Evolutionary conservation across 2,113 vertebrate species (phyloP).

Genomic region (Halichoeres trimaculatus): DNA sequence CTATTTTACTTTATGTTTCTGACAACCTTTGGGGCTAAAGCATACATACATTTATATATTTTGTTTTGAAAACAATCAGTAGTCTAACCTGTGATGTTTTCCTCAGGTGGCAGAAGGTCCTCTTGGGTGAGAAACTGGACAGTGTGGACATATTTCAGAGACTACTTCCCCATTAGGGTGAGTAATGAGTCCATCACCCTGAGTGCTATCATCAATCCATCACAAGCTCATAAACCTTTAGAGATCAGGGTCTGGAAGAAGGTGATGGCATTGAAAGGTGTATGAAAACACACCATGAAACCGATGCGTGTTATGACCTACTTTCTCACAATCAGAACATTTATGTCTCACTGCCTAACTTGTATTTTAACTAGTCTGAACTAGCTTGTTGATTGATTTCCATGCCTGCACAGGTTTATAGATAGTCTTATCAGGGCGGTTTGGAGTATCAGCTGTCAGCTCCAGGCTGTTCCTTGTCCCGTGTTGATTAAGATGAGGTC

Average conservation of each 20-base stretch:
- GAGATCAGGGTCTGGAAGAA: not conserved
- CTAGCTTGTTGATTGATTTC: conserved; percentile 20
- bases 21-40: too few species aligned
- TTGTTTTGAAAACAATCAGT: too few species aligned
- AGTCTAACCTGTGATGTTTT: not conserved
- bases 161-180: conserved; percentile 96
- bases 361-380: not conserved
- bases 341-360: not conserved
- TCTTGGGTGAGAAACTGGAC: conserved; percentile 96
- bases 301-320: not conserved
- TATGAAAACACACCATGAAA: not conserved
- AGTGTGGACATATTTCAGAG: conserved; percentile 95
- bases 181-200: conserved; percentile 1
- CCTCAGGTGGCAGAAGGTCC: conserved; percentile 92
- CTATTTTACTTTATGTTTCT: too few species aligned
- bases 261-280: not conserved
- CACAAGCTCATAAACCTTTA: not conserved
- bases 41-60: too few species aligned
- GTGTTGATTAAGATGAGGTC: conserved; percentile 40
- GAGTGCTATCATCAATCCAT: not conserved
- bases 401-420: conserved; percentile 4
- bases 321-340: not conserved
- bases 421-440: conserved; percentile 56
- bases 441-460: conserved; percentile 25
- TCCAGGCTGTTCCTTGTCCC: conserved; percentile 40